These are phyloP conservation scores for Drosophila yakuba DNA, from an alignment of 1,140 invertebrate species.

Conservation along the genomic window DNA sequence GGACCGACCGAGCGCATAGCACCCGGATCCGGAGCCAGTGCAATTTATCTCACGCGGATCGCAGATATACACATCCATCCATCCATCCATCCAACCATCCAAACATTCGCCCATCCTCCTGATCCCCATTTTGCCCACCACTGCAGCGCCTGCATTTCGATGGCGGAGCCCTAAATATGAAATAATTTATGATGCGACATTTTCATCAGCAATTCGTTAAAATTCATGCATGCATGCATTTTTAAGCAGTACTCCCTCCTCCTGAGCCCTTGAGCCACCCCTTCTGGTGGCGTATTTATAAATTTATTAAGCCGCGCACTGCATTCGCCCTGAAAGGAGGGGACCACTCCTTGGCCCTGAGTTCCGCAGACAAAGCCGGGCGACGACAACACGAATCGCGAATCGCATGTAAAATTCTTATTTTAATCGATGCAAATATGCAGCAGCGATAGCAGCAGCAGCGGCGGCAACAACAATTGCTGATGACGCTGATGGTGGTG, in stretches of 20 bases:
- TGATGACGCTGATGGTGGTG: conserved; percentile 50
- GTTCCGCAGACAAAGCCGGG: conserved; percentile 73
- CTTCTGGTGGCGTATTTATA: conserved; percentile 67
- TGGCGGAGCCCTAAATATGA: conserved; percentile 70
- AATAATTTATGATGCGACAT: conserved; percentile 84
- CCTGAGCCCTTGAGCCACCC: conserved; percentile 17
- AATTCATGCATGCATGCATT: conserved; percentile 82
- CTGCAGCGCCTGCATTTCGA: conserved; percentile 2
- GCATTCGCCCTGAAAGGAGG: conserved; percentile 8
- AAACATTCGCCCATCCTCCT: background rate
- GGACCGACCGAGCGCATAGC: background rate
- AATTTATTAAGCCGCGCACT: conserved; percentile 74
- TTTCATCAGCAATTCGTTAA: conserved; percentile 84
- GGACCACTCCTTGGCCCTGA: conserved; percentile 39
- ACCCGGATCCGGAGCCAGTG: conserved; percentile 38
- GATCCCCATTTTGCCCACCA: background rate
- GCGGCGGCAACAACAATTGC: conserved; percentile 41
- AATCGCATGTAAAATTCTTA: conserved; percentile 83
- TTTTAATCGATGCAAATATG: conserved; percentile 83
- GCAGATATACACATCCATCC: conserved; percentile 29
- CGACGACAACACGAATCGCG: conserved; percentile 82
- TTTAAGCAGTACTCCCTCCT: conserved; percentile 50
- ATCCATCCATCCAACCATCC: background rate
- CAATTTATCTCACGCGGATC: conserved; percentile 77
- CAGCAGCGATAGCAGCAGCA: conserved; percentile 30